Conservation (phyloP, 2,113 vertebrate genomes). For the Trinectes maculatus region DNA sequence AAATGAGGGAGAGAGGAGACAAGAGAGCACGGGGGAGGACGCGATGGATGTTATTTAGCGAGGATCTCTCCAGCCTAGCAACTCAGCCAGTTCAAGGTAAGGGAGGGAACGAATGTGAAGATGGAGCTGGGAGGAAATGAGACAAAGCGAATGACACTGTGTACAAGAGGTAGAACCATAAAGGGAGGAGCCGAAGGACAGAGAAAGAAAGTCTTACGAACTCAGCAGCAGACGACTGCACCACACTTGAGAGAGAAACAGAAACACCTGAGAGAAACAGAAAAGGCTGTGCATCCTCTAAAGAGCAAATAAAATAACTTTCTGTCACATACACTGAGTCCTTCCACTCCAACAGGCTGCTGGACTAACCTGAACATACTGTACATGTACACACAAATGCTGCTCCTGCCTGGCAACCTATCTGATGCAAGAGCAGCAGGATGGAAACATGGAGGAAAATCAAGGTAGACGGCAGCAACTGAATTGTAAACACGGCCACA, state of each 20-base stretch:
- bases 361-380: conserved; percentile 24
- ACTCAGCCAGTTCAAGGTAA: conserved; percentile 53
- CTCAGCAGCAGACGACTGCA: background rate
- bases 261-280: background rate
- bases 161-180: background rate
- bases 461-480: conserved; percentile 41
- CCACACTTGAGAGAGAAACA: background rate
- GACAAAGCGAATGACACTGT: background rate
- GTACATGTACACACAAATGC: conserved; percentile 37
- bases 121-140: conserved; percentile 6
- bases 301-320: background rate
- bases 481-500: conserved; percentile 30
- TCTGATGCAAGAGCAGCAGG: conserved; percentile 61
- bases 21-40: background rate
- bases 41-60: conserved; percentile 35
- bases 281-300: background rate
- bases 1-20: background rate
- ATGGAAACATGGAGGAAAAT: conserved; percentile 42
- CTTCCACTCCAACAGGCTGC: conserved; percentile 13
- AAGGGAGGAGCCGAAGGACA: background rate
- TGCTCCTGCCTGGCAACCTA: conserved; percentile 62
- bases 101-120: conserved; percentile 25
- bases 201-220: background rate
- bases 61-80: conserved; percentile 58
- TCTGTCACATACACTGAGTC: background rate